phyloP scores from a whole-genome alignment of 1,140 invertebrate species.

The Anastrepha ludens region DNA sequence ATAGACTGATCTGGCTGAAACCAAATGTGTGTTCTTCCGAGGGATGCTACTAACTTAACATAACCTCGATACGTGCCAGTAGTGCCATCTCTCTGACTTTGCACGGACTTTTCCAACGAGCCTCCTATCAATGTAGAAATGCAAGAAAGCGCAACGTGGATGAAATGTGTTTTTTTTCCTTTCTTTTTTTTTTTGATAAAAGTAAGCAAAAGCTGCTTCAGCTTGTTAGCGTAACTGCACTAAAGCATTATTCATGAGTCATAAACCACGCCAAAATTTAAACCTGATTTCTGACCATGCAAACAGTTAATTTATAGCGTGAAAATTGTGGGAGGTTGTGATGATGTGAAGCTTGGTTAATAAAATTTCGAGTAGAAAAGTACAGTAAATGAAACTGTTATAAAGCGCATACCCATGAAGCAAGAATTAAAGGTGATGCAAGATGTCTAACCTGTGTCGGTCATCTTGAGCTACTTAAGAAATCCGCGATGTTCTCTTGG shows the following conservation, averaged over 20 bases:
- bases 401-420: too few species aligned
- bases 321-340: constrained; percentile 1
- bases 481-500: too few species aligned
- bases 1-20: too few species aligned
- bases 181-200: background rate
- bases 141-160: constrained; percentile 9
- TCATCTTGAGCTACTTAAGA: too few species aligned
- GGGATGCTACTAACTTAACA: too few species aligned
- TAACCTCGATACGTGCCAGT: too few species aligned
- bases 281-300: background rate
- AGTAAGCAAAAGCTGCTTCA: constrained; percentile 8
- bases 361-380: background rate
- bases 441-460: too few species aligned
- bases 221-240: background rate
- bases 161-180: background rate
- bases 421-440: too few species aligned
- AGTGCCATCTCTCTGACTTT: too few species aligned
- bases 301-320: constrained; percentile 11
- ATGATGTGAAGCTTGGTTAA: constrained; percentile 1
- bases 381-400: too few species aligned
- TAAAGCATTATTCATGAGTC: constrained; percentile 27
- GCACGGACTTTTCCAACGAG: too few species aligned
- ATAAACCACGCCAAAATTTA: constrained; percentile 9
- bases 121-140: background rate
- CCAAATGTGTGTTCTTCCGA: too few species aligned